These are phyloP conservation scores for Palythoa caribaeorum DNA, from an alignment of 92 coral and sea anemone genomes.

Conservation along the genomic window DNA sequence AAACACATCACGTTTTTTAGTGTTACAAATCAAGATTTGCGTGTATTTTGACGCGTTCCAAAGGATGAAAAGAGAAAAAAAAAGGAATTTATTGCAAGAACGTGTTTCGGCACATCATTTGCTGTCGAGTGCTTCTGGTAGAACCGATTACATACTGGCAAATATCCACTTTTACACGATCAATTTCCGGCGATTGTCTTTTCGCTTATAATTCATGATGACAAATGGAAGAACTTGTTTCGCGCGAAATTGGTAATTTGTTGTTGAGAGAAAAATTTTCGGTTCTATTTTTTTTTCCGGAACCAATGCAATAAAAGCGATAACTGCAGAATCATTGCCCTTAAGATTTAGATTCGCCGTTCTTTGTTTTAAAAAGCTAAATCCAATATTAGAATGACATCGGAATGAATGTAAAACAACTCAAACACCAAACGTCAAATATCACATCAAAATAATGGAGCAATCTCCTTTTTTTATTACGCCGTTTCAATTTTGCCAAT, in stretches of 20 bases:
- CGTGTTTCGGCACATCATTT: conserved; percentile 21
- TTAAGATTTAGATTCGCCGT: neutral
- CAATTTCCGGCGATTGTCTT: conserved; percentile 39
- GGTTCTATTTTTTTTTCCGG: neutral
- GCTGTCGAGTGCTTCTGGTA: neutral
- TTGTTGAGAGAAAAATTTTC: neutral
- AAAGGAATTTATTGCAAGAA: neutral
- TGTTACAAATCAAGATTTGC: too few species aligned
- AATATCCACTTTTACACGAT: conserved; percentile 15
- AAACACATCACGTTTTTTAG: too few species aligned
- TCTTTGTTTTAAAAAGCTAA: neutral
- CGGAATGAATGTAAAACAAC: neutral
- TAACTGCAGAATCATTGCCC: neutral
- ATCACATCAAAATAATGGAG: neutral
- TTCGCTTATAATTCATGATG: conserved; percentile 17
- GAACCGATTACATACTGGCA: conserved; percentile 2
- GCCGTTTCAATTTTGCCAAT: neutral
- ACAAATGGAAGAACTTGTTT: neutral
- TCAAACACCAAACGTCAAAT: neutral
- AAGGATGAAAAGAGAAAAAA: too few species aligned
- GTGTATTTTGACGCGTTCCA: too few species aligned
- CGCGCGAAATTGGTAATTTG: conserved; percentile 4
- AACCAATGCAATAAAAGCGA: neutral
- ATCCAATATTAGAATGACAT: neutral
- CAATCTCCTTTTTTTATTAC: neutral